phyloP scores from a whole-genome alignment of 2,888 invertebrate genomes.

The Eupithecia insigniata region DNA sequence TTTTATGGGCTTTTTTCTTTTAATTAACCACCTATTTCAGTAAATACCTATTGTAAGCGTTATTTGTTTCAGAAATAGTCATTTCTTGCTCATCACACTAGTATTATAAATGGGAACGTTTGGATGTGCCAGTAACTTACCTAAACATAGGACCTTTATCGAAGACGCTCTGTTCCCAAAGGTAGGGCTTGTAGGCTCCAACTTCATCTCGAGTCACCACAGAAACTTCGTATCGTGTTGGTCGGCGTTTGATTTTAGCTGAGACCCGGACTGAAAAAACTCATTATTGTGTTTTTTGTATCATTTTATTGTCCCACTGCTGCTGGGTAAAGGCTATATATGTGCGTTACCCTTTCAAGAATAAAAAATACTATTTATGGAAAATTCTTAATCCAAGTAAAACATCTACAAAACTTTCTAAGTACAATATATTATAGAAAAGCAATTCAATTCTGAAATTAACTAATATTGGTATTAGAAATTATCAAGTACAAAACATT shows the following conservation, averaged over 20 bases:
- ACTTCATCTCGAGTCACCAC: slow-evolving; percentile 97
- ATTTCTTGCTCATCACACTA: too few species aligned
- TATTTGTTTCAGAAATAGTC: neutral
- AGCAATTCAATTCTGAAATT: neutral
- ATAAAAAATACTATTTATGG: neutral
- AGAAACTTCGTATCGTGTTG: slow-evolving; percentile 95
- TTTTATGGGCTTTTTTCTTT: too few species aligned
- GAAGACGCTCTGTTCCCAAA: slow-evolving; percentile 97
- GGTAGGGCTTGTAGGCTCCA: slow-evolving; percentile 97
- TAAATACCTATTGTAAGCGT: neutral
- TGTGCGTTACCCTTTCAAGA: neutral
- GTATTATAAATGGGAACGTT: too few species aligned
- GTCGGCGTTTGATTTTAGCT: slow-evolving; percentile 92
- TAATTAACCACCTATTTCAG: neutral
- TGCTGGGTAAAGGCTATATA: neutral
- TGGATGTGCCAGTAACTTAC: slow-evolving; percentile 71
- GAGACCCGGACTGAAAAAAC: slow-evolving; percentile 89
- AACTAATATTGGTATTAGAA: neutral
- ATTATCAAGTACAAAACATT: neutral
- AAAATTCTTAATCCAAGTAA: neutral
- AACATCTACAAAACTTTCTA: neutral
- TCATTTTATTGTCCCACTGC: neutral
- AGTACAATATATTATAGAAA: neutral
- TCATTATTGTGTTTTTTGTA: neutral
- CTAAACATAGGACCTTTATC: slow-evolving; percentile 97